These are phyloP conservation scores for Esperia sulphurella DNA, from an alignment of 2,888 invertebrate genomes.

Conservation along the genomic window DNA sequence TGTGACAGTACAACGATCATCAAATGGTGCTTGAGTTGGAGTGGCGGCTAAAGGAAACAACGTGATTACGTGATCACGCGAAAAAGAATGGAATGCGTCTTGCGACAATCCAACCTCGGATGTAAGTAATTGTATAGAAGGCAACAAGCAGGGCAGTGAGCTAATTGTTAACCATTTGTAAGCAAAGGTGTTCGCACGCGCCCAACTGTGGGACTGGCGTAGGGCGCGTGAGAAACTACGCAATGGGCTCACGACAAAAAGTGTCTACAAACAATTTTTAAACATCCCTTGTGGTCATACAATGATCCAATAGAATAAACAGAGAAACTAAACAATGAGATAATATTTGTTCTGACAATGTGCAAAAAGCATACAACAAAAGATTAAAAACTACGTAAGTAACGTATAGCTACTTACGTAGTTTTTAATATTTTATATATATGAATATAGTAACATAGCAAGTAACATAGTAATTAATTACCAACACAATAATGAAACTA, in stretches of 20 bases:
- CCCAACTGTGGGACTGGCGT: conserved; percentile 30
- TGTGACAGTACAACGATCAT: conserved; percentile 32
- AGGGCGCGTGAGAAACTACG: conserved; percentile 49
- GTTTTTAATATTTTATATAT: too few species aligned
- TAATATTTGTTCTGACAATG: conserved; percentile 45
- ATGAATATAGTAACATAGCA: too few species aligned
- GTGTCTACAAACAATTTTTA: conserved; percentile 42
- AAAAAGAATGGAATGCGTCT: conserved; percentile 60
- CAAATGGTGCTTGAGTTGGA: conserved; percentile 16
- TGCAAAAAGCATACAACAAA: background rate
- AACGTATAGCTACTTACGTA: too few species aligned
- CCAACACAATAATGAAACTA: too few species aligned
- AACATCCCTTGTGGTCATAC: conserved; percentile 39
- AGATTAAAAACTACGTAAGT: background rate
- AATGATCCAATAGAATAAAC: conserved; percentile 40
- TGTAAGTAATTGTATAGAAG: conserved; percentile 51
- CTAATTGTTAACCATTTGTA: conserved; percentile 39
- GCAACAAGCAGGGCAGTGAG: conserved; percentile 36
- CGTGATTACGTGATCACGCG: conserved; percentile 53
- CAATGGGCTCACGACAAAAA: conserved; percentile 37
- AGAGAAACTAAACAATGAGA: conserved; percentile 53
- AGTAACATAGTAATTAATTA: too few species aligned
- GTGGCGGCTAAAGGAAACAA: conserved; percentile 35
- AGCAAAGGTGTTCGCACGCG: conserved; percentile 56
- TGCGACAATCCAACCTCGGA: conserved; percentile 65